phyloP scores from a whole-genome alignment of 2,113 vertebrate genomes.

The Cariama cristata region DNA sequence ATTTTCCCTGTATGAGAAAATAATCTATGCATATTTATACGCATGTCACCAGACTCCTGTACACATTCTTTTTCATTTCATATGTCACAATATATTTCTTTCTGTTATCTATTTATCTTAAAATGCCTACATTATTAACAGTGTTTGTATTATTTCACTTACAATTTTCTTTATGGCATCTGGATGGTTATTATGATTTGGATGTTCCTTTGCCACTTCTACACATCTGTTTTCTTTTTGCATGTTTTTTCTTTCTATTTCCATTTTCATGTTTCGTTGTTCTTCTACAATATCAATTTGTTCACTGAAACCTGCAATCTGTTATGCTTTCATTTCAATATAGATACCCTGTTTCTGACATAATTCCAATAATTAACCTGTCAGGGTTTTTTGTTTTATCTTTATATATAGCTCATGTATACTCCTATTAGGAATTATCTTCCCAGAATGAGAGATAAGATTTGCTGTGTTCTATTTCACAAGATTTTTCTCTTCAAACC shows the following conservation, averaged over 20 bases:
- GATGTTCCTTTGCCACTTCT: background rate
- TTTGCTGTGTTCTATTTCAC: background rate
- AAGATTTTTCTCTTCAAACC: background rate
- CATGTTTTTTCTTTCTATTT: background rate
- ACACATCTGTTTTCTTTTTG: background rate
- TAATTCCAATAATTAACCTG: background rate
- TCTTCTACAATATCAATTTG: background rate
- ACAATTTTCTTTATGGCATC: background rate
- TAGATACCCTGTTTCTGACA: background rate
- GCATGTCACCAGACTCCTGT: background rate
- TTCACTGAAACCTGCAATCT: background rate
- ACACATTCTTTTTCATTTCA: background rate
- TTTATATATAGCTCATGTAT: background rate
- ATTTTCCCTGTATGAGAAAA: background rate
- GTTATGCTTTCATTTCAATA: background rate
- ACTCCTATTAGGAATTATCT: background rate
- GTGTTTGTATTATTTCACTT: background rate
- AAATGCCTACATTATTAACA: background rate
- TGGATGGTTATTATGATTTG: background rate
- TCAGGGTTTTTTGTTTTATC: background rate
- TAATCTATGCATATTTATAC: background rate
- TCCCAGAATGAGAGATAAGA: background rate
- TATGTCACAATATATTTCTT: background rate
- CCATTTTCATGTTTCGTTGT: background rate
- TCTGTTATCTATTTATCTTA: background rate